phyloP scores from a whole-genome alignment of 2,888 invertebrate genomes.

The Torymus aiolomorphi region DNA sequence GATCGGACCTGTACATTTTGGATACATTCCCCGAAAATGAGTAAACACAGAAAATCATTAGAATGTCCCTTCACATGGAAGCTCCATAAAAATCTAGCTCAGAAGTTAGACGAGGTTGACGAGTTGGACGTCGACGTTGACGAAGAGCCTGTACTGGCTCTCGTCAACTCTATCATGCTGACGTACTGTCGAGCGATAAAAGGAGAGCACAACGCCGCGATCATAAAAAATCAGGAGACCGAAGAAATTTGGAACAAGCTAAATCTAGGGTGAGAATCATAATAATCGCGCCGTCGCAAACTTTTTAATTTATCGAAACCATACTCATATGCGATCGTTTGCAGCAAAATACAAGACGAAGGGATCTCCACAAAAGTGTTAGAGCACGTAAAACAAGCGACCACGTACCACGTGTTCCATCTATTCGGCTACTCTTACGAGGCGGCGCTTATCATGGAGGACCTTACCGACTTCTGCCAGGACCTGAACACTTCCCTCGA shows the following conservation, averaged over 20 bases:
- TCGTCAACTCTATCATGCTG: background rate
- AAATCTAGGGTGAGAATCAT: background rate
- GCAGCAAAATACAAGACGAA: background rate
- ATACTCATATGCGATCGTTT: background rate
- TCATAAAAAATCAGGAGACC: background rate
- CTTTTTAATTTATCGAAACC: background rate
- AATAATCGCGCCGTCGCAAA: background rate
- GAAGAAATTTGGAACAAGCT: background rate
- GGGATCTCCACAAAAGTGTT: background rate
- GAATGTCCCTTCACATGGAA: slow-evolving; percentile 24
- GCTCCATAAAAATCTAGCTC: background rate
- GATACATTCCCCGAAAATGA: background rate
- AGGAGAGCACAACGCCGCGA: background rate
- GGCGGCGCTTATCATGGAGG: background rate
- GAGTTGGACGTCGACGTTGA: background rate
- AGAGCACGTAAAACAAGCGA: background rate
- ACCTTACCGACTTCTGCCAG: background rate
- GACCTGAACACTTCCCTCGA: background rate
- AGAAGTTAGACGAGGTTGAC: slow-evolving; percentile 1
- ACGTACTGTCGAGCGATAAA: background rate
- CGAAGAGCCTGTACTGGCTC: background rate
- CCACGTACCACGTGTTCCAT: background rate
- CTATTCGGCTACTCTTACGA: background rate
- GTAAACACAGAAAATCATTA: background rate
- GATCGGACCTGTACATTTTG: too few species aligned